Evolutionary conservation across 2,888 invertebrate genomes (phyloP).

Genomic region (Eupithecia insigniata): DNA sequence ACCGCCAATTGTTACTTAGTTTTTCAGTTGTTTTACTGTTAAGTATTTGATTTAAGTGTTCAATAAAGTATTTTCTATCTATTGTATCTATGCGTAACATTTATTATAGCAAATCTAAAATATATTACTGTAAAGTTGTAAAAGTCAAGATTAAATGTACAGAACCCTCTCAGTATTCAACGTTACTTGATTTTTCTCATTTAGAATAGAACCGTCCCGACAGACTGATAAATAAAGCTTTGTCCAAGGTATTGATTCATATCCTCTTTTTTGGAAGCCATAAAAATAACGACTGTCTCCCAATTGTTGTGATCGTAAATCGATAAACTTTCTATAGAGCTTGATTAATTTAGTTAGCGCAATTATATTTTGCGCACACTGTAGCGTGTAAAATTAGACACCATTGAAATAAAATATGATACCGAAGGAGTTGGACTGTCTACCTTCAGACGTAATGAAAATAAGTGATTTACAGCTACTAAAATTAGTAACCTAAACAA

Average conservation of each 20-base stretch:
- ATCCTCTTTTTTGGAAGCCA: conserved; percentile 74
- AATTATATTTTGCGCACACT: conserved; percentile 36
- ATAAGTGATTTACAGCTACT: background rate
- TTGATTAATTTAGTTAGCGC: conserved; percentile 55
- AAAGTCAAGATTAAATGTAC: conserved; percentile 7
- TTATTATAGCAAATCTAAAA: background rate
- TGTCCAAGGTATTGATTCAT: conserved; percentile 73
- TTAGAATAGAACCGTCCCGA: conserved; percentile 66
- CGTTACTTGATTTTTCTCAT: conserved; percentile 50
- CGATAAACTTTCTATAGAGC: conserved; percentile 59
- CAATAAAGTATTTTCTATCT: background rate
- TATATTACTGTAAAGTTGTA: background rate
- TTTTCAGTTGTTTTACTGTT: background rate
- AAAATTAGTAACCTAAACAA: background rate
- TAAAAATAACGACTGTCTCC: conserved; percentile 79
- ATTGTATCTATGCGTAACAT: background rate
- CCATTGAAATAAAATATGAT: background rate
- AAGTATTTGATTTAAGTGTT: background rate
- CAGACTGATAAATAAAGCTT: conserved; percentile 73
- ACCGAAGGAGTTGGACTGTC: background rate
- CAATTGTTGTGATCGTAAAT: conserved; percentile 74
- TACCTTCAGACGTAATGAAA: background rate
- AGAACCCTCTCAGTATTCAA: conserved; percentile 25
- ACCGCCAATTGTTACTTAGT: background rate
- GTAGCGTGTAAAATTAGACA: conserved; percentile 8